A percentile compares a stretch with the other conserved stretches of the same genome.
Evolutionary conservation across 2,888 invertebrate genomes (phyloP).

Genomic region (Chymomyza caudatula): DNA sequence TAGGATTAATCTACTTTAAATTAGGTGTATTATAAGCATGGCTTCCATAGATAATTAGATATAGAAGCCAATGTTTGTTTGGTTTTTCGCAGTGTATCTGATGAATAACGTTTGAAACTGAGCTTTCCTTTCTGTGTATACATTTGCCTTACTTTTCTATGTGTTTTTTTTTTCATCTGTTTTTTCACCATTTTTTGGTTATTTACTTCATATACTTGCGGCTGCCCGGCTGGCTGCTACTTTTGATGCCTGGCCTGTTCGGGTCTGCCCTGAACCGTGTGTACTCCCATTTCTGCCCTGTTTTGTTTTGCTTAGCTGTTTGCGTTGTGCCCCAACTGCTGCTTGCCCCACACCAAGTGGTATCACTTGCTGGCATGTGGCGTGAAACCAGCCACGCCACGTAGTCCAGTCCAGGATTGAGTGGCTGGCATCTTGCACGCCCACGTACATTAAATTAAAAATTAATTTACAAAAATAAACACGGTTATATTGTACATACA

Average conservation of each 20-base stretch:
- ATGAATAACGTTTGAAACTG: background rate
- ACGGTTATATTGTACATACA: slow-evolving; percentile 43
- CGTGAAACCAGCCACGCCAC: slow-evolving; percentile 10
- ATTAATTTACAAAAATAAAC: slow-evolving; percentile 70
- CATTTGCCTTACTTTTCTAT: slow-evolving; percentile 1
- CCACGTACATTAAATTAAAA: slow-evolving; percentile 68
- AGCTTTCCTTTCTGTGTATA: slow-evolving; percentile 17
- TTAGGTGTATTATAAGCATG: no score
- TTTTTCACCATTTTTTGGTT: slow-evolving; percentile 3
- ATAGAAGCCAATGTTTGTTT: no score
- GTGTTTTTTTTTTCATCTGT: slow-evolving; percentile 1
- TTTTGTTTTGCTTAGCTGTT: slow-evolving; percentile 30
- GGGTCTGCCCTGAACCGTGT: background rate
- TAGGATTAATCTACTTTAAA: no score
- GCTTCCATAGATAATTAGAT: no score
- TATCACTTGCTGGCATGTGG: background rate
- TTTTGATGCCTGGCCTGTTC: background rate
- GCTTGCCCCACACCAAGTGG: background rate
- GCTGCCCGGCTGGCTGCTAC: slow-evolving; percentile 9
- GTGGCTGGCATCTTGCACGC: slow-evolving; percentile 37
- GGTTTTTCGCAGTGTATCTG: background rate
- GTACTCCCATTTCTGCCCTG: slow-evolving; percentile 13
- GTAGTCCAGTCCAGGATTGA: slow-evolving; percentile 24
- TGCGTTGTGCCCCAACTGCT: slow-evolving; percentile 9
- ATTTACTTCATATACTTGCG: background rate